These are phyloP conservation scores for Leistus spinibarbis DNA, from an alignment of 2,888 invertebrate genomes.

Conservation along the genomic window DNA sequence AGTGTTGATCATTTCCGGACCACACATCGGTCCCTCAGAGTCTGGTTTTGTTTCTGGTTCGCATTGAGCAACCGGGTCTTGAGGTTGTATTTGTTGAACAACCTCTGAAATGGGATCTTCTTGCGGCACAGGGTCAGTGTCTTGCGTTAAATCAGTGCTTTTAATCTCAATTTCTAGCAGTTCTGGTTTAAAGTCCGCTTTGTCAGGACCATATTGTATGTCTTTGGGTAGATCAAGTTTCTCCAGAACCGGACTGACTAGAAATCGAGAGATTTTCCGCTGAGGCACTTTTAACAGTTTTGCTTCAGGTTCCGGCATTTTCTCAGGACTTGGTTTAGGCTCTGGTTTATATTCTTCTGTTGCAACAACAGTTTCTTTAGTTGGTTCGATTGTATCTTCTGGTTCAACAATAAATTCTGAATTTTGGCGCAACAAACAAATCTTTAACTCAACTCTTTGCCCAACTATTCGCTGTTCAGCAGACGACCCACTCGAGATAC, in stretches of 20 bases:
- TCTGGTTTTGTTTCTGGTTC: conserved; percentile 46
- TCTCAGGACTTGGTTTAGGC: conserved; percentile 42
- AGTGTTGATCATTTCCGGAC: conserved; percentile 61
- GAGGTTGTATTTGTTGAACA: conserved; percentile 34
- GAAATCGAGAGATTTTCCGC: conserved; percentile 79
- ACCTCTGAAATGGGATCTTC: conserved; percentile 42
- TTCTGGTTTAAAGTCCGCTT: conserved; percentile 31
- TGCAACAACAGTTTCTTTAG: conserved; percentile 1
- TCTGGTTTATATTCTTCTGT: conserved; percentile 38
- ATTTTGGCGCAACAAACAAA: conserved; percentile 20
- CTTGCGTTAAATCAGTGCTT: not conserved
- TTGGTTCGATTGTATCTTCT: conserved; percentile 14
- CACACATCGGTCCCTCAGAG: conserved; percentile 55
- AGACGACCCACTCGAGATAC: conserved; percentile 17
- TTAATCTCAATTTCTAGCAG: conserved; percentile 7
- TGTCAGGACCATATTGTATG: conserved; percentile 49
- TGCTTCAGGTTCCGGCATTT: conserved; percentile 28
- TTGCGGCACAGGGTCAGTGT: conserved; percentile 41
- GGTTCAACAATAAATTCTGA: conserved; percentile 17
- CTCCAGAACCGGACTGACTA: conserved; percentile 80
- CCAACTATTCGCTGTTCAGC: not conserved
- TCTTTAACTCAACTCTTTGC: conserved; percentile 29
- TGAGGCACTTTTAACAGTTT: conserved; percentile 57
- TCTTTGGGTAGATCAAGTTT: conserved; percentile 57
- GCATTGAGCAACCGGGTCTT: conserved; percentile 29